Base-by-base conservation (phyloP, 92 coral and sea anemone species). In the Nematostella vectensis region DNA sequence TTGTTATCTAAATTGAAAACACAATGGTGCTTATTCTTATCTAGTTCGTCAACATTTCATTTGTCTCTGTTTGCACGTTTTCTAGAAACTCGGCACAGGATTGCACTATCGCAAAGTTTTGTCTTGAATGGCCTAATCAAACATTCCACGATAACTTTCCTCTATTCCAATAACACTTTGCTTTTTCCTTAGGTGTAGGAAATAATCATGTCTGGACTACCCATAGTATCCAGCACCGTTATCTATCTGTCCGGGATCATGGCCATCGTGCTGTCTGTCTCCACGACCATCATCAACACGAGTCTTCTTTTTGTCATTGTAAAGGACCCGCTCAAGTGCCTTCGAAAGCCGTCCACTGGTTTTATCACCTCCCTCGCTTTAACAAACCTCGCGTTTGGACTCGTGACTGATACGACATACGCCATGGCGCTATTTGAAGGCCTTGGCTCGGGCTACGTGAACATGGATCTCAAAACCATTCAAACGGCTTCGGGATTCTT, bases 261-360 rank as follows among this genome's bases (percentile, higher is more conserved):
- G 51, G 51, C 51, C 18, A 45, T 45, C 21, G 11, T 19, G 4
- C 11, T 45, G 18, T 8, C 51, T 10, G 4, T 68, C 19, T 11
- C 55, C 19, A 67, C 69, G 1, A 29, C 54, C 1, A 26, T 31
- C 1, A 23, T 48, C 26, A 75, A 75, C 39, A 72, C 68, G 19
- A 45, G 66, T 2, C 39, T 75, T 11, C 57, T 75, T 29, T 39
- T 67, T 31, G 81, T 75, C 11, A 63, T 75, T n/a, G 54, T 48
- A 27, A 75, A 48, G 50, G 72, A 75, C 67, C 75, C 81, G 0
- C 45, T 67, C 3, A 75, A 67, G 45, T 67, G 64, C 47, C 63
- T 75, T 31, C 48, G 75, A 45, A 57, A 58, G 25, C 75, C 81
- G 9, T 75, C 63, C 19, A 55, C 81, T 2, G 75, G 64, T 12